phyloP scores from a whole-genome alignment of 2,797 vertebrate genomes.

The Xyrichtys novacula region DNA sequence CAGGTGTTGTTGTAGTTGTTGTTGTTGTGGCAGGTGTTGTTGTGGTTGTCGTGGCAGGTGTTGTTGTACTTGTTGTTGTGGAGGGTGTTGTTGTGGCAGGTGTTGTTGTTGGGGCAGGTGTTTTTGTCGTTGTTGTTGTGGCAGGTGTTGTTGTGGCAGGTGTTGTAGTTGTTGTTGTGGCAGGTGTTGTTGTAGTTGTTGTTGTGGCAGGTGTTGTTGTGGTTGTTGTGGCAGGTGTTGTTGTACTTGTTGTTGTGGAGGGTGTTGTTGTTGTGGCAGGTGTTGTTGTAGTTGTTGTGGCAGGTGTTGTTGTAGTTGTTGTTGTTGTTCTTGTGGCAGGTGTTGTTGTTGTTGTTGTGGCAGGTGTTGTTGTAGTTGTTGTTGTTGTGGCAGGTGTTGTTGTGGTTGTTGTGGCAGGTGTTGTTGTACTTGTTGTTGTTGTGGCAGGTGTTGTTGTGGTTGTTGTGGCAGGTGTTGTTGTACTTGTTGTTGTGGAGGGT shows the following conservation, averaged over 20 bases:
- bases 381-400: not conserved
- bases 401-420: not conserved
- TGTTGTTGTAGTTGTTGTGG: not conserved
- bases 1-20: not conserved
- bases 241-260: not conserved
- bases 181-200: not conserved
- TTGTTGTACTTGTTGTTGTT: not conserved
- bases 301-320: not conserved
- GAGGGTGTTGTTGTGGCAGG: no score
- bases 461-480: not conserved
- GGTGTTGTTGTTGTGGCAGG: not conserved
- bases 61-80: fast-evolving
- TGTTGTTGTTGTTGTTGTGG: not conserved
- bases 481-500: not conserved
- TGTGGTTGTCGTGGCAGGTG: not conserved
- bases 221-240: not conserved
- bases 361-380: not conserved
- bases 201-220: fast-evolving
- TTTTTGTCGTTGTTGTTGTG: not conserved
- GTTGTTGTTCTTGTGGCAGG: not conserved
- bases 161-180: not conserved
- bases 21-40: not conserved
- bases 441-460: not conserved
- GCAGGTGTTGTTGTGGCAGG: fast-evolving
- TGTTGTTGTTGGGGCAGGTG: not conserved